These are phyloP conservation scores for Danio tinwini DNA, from an alignment of 2,797 vertebrate species.

Conservation along the genomic window DNA sequence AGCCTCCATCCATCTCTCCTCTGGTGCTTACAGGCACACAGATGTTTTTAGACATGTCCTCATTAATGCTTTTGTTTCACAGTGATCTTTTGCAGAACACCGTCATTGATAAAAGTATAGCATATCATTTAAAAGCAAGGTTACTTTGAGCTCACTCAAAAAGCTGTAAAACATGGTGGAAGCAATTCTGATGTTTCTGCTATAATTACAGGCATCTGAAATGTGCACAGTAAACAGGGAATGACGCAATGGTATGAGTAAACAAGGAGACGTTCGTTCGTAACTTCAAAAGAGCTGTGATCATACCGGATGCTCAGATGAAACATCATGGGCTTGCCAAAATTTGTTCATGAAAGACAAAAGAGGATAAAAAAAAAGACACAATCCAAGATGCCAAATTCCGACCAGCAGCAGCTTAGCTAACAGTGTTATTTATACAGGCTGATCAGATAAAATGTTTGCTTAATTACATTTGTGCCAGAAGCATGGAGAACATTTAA, in stretches of 20 bases:
- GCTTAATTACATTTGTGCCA: constrained; percentile 33
- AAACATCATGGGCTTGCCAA: constrained; percentile 32
- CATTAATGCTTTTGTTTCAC: constrained; percentile 37
- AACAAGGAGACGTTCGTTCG: constrained; percentile 22
- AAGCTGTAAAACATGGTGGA: background rate
- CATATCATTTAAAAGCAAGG: constrained; percentile 3
- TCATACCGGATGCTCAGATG: constrained; percentile 27
- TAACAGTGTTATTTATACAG: constrained; percentile 9
- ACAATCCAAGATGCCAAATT: constrained; percentile 4
- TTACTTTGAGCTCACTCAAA: background rate
- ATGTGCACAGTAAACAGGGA: constrained; percentile 22
- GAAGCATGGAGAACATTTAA: constrained; percentile 29
- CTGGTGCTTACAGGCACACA: constrained; percentile 42
- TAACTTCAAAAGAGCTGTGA: constrained; percentile 50
- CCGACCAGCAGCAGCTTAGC: constrained; percentile 21
- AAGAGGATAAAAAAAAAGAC: background rate
- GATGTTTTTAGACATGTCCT: constrained; percentile 44
- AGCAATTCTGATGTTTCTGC: constrained; percentile 6
- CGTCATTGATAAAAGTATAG: background rate
- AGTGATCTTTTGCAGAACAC: constrained; percentile 37
- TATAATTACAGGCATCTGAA: constrained; percentile 37
- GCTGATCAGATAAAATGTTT: constrained; percentile 43
- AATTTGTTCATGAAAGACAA: constrained; percentile 28
- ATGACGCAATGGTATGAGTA: constrained; percentile 32
- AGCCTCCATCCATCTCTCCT: constrained; percentile 44